Base-by-base conservation (phyloP, 1,140 invertebrate species). In the Microplitis mediator region DNA sequence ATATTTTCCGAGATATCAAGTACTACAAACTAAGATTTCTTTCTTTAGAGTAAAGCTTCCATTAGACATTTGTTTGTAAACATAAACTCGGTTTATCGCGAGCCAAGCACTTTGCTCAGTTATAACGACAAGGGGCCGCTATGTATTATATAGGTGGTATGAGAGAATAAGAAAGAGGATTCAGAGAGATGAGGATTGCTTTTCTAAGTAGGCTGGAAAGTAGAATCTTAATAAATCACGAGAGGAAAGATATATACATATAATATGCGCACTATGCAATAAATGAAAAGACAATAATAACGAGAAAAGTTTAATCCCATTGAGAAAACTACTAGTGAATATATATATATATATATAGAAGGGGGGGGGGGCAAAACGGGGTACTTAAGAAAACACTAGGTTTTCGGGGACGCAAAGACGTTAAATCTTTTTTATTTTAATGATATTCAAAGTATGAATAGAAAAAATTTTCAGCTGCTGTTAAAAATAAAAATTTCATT, bases 271-370 rank as follows among this genome's bases (percentile, higher is more conserved):
- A 36, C 54, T 66, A 31, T 52, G 70, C 50, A 66, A 66, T 66
- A 72, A 72, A 72, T 66, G 52, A 56, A 60, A 72, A 63, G 36
- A 66, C 52, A 66, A 72, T 64, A 64, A 71, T 72, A 66, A 72
- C 70, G 70, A 72, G 70, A 72, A 72, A 72, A 72, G 63, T 72
- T 72, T 72, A 72, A 72, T 70, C 50, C 63, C 56, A 64, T 64
- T 14, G 63, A 34, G 51, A 58, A 32, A 52, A 16, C 4, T 23
- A 23, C 6, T 34, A 13, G 5, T 6, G 63, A 13, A 51, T 32
- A 34, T 60, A 60, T 60, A 60, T 16, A 60, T 60, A 16, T 60
- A 32, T 60, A 16, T 60, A 60, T 60, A 60, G 5, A 56, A 13
- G 32, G 32, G n/a, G 62, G 39, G 3, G n/a, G 36, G 32, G 11